Percentiles rank a stretch among this genome's conserved stretches.
Evolutionary conservation across 2,797 vertebrate species (phyloP).

Genomic region (Adrianichthys oophorus): DNA sequence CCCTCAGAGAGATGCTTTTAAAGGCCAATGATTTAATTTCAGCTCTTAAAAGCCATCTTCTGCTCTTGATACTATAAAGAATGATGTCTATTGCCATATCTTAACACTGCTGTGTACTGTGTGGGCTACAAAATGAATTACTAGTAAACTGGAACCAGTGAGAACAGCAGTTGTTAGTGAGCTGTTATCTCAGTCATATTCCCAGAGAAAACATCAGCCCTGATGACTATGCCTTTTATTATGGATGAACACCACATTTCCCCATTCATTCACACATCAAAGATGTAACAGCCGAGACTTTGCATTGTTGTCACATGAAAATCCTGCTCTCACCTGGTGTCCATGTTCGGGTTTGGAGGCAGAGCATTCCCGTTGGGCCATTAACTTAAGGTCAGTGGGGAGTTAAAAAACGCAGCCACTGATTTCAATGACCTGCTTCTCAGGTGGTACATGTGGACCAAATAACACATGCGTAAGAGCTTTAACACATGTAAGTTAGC

Average conservation of each 20-base stretch:
- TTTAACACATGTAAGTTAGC: constrained; percentile 68
- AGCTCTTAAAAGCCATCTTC: constrained; percentile 78
- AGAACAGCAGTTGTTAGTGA: constrained; percentile 68
- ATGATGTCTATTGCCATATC: constrained; percentile 75
- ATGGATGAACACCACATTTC: constrained; percentile 29
- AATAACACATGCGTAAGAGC: constrained; percentile 58
- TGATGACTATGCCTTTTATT: constrained; percentile 52
- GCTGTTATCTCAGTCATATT: constrained; percentile 63
- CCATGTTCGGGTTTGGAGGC: constrained; percentile 50
- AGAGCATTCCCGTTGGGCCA: constrained; percentile 45
- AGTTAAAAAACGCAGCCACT: constrained; percentile 43
- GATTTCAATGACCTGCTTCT: constrained; percentile 62
- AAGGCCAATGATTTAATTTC: constrained; percentile 84
- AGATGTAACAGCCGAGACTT: constrained; percentile 36
- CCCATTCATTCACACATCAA: constrained; percentile 7
- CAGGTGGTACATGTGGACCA: constrained; percentile 52
- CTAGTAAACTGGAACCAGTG: constrained; percentile 58
- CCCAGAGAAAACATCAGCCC: constrained; percentile 55
- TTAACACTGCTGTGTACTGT: constrained; percentile 64
- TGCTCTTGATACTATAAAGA: constrained; percentile 75
- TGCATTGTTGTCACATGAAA: constrained; percentile 49
- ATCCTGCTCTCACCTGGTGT: constrained; percentile 57
- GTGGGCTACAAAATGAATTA: constrained; percentile 69
- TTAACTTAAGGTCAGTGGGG: constrained; percentile 56
- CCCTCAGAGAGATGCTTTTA: constrained; percentile 82